Evolutionary conservation across 2,797 vertebrate genomes (phyloP), one percentile per base, ranked within the genome.

Genomic region (Lithobates sylvaticus): DNA sequence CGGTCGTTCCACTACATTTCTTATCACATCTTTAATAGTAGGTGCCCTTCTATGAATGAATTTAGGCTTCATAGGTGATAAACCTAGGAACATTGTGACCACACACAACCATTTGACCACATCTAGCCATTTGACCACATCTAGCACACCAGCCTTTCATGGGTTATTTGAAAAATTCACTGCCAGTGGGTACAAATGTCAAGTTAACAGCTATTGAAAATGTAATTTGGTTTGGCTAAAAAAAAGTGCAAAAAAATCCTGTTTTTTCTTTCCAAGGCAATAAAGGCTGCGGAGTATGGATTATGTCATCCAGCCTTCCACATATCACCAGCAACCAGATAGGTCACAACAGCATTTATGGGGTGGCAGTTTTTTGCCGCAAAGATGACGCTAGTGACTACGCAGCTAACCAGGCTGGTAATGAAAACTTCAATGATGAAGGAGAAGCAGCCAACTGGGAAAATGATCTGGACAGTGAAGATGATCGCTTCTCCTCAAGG

Each of bases 221-320:
- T 29, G 1, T 29, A 29, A 29, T 29, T 29, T 29, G 29, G 29
- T 29, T 29, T 29, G 29, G 29, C 29, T 2, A 29, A 29, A 29
- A 29, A 29, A 29, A 29, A 58, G 54, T 23, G 18, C 7, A 21
- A 23, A 23, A 58, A 61, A 61, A 61, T 23, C 1, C 27, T 65
- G 18, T 29, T 65, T 47, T 58, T 10, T 80, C 39, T 74, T 47
- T 82, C 84, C n/a, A 84, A 98, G 97, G 96, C 86, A 98, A 97
- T 91, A 97, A 96, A 92, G 96, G 97, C 88, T 98, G 97, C 32
- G 96, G 97, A 0, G 96, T 98, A 83, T 97, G 97, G 97, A 95
- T 98, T 68, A 97, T 96, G 95, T 96, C 97, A 0, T 97, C 97
- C 85, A 97, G 97, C 91, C 95, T 98, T 75, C 96, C 96, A 0